phyloP scores from a whole-genome alignment of 2,888 invertebrate genomes.

The Ephialtes manifestator region DNA sequence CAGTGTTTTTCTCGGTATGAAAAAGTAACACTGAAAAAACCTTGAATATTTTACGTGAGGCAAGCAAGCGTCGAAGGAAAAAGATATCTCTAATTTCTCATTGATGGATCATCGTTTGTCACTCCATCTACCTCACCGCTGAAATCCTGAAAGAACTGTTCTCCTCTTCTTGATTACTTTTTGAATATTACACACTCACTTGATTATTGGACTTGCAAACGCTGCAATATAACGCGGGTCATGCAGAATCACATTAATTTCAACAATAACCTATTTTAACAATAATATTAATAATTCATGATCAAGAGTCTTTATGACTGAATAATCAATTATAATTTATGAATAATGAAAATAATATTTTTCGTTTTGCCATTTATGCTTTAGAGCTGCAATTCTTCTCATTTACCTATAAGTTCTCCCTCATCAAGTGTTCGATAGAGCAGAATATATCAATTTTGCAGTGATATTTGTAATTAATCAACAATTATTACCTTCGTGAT shows the following conservation, averaged over 20 bases:
- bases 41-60: neutral
- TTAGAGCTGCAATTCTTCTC: too few relatives aligned
- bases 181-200: neutral
- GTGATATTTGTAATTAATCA: neutral
- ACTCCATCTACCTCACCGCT: neutral
- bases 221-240: too few relatives aligned
- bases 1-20: conserved; percentile 1
- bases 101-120: conserved; percentile 47
- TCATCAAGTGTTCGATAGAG: neutral
- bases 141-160: neutral
- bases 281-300: too few relatives aligned
- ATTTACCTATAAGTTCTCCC: neutral
- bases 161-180: conserved; percentile 5
- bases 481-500: neutral
- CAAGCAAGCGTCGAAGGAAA: conserved; percentile 1
- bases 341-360: too few relatives aligned
- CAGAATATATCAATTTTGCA: neutral
- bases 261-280: too few relatives aligned
- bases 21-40: neutral
- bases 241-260: too few relatives aligned
- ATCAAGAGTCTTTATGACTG: too few relatives aligned
- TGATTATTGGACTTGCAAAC: neutral
- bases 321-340: too few relatives aligned
- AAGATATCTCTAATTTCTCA: conserved; percentile 41
- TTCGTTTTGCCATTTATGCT: too few relatives aligned